Base-by-base conservation (phyloP, 2,113 vertebrate species). In the Narcine bancroftii region DNA sequence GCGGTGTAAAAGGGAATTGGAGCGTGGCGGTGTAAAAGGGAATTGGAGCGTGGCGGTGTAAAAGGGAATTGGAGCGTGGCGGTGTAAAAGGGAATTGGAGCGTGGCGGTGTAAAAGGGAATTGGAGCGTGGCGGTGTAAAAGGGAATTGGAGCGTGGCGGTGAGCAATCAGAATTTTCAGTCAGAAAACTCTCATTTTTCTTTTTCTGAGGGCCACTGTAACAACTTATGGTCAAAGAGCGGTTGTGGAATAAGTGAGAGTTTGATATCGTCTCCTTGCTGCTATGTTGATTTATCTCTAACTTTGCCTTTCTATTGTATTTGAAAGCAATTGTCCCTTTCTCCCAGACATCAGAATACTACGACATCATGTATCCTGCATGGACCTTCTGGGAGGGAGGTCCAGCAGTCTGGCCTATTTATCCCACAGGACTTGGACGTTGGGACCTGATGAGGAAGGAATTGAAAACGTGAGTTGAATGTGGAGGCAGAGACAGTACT, bases 331-430 rank as follows among this genome's bases (percentile, higher is more conserved):
- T n/a, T 87, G 36, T 36, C 17, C 36, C 81, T 45, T 10, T 71
- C 60, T 91, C 29, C 71, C 93, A 99, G 99, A 99, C 98, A 0
- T 92, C 95, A 36, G 98, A 99, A 92, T 99, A 99, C 95, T 95
- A 95, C 92, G 99, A 99, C 94, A 98, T 99, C 94, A 98, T 99
- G 99, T 99, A 99, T 92, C 99, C 98, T 91, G 98, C 99, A 0
- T 99, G 99, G 99, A 99, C 99, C 0, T 99, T 99, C 93, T 99
- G 99, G 99, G 99, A 99, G 96, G 99, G 99, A 11, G 99, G 99
- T 11, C 99, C 99, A 1, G 99, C 99, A 45, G 98, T 99, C 93
- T 99, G 98, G 99, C 99, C 99, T 76, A 98, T 99, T 94, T 99
- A 99, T 92, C 99, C 99, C 60, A 98, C 97, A 6, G 99, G 99